phyloP scores from a whole-genome alignment of 2,888 invertebrate genomes.

The Prenolepis imparis region DNA sequence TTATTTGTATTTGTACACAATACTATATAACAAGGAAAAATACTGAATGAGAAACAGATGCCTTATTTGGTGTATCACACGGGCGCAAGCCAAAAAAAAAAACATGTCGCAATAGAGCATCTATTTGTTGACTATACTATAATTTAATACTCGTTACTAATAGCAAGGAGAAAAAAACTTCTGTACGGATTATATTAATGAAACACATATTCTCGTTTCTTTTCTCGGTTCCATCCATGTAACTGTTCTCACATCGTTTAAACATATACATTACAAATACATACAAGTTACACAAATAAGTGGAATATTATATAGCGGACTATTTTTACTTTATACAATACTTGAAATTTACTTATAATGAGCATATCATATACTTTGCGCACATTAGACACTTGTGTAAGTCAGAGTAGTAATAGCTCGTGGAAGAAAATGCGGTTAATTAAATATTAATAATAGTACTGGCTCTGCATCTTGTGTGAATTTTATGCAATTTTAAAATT shows the following conservation, averaged over 20 bases:
- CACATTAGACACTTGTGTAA: slow-evolving; percentile 30
- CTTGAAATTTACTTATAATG: slow-evolving; percentile 52
- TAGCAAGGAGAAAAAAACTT: slow-evolving; percentile 67
- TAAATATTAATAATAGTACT: slow-evolving; percentile 48
- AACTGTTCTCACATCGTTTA: slow-evolving; percentile 20
- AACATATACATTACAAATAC: slow-evolving; percentile 46
- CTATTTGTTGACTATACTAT: slow-evolving; percentile 72
- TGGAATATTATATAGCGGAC: slow-evolving; percentile 46
- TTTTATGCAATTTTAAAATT: slow-evolving; percentile 15
- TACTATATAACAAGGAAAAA: slow-evolving; percentile 81
- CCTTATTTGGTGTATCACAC: slow-evolving; percentile 76
- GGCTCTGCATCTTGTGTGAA: slow-evolving; percentile 38
- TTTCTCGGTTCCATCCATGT: background rate
- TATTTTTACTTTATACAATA: slow-evolving; percentile 56
- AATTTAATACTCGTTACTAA: slow-evolving; percentile 76
- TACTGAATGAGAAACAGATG: slow-evolving; percentile 82
- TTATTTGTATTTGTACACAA: slow-evolving; percentile 83
- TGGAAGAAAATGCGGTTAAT: slow-evolving; percentile 46
- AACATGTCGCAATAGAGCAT: slow-evolving; percentile 67
- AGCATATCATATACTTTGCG: slow-evolving; percentile 24
- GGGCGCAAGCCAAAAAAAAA: slow-evolving; percentile 66
- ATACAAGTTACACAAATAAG: slow-evolving; percentile 51
- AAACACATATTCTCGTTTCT: slow-evolving; percentile 29
- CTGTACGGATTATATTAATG: slow-evolving; percentile 59
- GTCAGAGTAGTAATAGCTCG: slow-evolving; percentile 30